Conservation (phyloP, 2,888 invertebrate genomes). For the Agrochola lychnidis region DNA sequence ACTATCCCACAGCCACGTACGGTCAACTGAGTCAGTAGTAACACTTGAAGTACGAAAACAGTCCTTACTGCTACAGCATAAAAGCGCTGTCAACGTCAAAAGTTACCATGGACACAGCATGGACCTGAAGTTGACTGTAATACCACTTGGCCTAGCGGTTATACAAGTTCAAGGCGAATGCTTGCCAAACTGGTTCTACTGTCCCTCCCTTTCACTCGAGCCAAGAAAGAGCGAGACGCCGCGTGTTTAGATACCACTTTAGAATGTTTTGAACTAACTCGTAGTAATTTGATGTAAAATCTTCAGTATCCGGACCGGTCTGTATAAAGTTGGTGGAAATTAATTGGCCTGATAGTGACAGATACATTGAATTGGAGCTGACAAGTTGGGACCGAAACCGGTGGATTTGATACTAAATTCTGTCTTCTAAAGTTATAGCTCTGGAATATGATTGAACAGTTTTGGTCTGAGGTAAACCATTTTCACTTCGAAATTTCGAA, state of each 20-base stretch:
- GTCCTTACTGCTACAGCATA: neutral
- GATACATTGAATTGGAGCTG: constrained; percentile 19
- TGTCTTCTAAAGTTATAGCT: neutral
- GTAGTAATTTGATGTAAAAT: constrained; percentile 58
- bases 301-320: constrained; percentile 27
- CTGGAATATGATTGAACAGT: neutral
- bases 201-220: constrained; percentile 62
- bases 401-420: neutral
- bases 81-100: neutral
- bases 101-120: constrained; percentile 8
- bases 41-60: neutral
- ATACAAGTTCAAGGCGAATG: constrained; percentile 77
- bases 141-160: constrained; percentile 71
- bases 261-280: constrained; percentile 58
- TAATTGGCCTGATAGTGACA: constrained; percentile 28
- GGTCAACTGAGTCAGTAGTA: neutral
- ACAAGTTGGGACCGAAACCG: constrained; percentile 11
- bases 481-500: neutral
- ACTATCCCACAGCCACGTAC: constrained; percentile 42
- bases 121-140: constrained; percentile 6
- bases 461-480: neutral
- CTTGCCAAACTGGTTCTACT: constrained; percentile 74
- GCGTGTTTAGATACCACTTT: constrained; percentile 62
- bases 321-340: constrained; percentile 22
- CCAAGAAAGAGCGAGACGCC: constrained; percentile 56